Percentiles rank a stretch among this genome's conserved stretches.
Conservation (phyloP, 2,888 invertebrate genomes). For the Smittia aterrima region DNA sequence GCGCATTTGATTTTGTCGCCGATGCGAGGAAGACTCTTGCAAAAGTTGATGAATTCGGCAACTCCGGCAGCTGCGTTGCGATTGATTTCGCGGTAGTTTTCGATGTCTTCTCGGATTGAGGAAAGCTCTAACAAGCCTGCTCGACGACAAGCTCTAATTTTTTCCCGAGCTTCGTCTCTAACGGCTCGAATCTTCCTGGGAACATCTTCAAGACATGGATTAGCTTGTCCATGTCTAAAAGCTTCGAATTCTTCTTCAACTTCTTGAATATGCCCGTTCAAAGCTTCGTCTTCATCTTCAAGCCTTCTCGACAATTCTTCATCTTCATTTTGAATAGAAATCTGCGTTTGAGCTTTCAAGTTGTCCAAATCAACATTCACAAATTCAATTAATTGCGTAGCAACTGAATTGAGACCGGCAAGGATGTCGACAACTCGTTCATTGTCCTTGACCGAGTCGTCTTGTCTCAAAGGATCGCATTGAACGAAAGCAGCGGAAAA, state of each 20-base stretch:
- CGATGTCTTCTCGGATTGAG: not conserved
- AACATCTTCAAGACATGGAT: not conserved
- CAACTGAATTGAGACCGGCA: not conserved
- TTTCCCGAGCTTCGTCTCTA: not conserved
- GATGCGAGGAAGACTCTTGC: not conserved
- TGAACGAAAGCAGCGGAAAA: not conserved
- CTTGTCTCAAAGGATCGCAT: not conserved
- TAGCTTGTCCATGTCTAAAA: not conserved
- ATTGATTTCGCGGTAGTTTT: not conserved
- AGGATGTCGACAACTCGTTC: not conserved
- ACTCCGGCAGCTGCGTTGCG: not conserved
- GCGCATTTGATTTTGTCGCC: conserved; percentile 21
- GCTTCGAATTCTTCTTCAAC: not conserved
- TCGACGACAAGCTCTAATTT: not conserved
- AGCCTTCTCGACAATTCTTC: not conserved
- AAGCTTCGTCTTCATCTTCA: not conserved
- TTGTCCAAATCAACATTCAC: not conserved
- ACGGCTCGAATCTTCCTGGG: not conserved
- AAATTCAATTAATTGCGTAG: not conserved
- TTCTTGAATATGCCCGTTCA: not conserved
- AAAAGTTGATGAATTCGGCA: not conserved
- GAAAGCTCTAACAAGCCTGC: not conserved
- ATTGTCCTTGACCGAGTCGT: not conserved
- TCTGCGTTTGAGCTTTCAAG: not conserved
- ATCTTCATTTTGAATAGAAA: not conserved